phyloP scores from a whole-genome alignment of 2,888 invertebrate genomes.

The Apantesis nais region DNA sequence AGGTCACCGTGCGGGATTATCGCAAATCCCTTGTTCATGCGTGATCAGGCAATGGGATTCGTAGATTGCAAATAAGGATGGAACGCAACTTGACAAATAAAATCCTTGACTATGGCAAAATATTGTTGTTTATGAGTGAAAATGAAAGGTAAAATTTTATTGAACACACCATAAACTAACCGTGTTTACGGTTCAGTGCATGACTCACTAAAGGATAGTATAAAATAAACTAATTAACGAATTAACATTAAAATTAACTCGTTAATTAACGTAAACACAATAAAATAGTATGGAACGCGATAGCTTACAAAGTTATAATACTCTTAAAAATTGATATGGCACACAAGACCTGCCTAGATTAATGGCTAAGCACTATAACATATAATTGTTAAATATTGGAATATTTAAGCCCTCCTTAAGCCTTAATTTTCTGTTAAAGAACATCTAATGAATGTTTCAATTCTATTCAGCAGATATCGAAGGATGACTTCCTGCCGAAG shows the following conservation, averaged over 20 bases:
- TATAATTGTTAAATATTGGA: too few species aligned
- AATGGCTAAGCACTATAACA: too few species aligned
- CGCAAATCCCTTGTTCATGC: conserved; percentile 29
- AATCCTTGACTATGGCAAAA: too few species aligned
- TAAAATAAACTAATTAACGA: too few species aligned
- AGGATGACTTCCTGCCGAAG: conserved; percentile 90
- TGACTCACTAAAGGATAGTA: conserved; percentile 12
- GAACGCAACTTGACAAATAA: conserved; percentile 34
- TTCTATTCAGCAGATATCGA: conserved; percentile 86
- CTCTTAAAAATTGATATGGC: too few species aligned
- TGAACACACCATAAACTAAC: conserved; percentile 1
- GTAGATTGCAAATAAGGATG: conserved; percentile 18
- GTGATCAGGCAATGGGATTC: conserved; percentile 12
- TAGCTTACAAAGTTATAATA: too few species aligned
- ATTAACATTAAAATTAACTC: too few species aligned
- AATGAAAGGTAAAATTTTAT: background rate
- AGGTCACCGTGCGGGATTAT: conserved; percentile 45
- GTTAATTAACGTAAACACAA: too few species aligned
- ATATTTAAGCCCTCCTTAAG: background rate
- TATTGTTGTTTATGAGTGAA: too few species aligned
- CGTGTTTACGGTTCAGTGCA: conserved; percentile 19
- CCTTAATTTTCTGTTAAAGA: background rate
- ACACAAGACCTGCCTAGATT: too few species aligned
- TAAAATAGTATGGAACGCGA: too few species aligned
- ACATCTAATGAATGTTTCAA: conserved; percentile 5